phyloP scores from a whole-genome alignment of 1,140 invertebrate genomes.

The Callitettix versicolor region DNA sequence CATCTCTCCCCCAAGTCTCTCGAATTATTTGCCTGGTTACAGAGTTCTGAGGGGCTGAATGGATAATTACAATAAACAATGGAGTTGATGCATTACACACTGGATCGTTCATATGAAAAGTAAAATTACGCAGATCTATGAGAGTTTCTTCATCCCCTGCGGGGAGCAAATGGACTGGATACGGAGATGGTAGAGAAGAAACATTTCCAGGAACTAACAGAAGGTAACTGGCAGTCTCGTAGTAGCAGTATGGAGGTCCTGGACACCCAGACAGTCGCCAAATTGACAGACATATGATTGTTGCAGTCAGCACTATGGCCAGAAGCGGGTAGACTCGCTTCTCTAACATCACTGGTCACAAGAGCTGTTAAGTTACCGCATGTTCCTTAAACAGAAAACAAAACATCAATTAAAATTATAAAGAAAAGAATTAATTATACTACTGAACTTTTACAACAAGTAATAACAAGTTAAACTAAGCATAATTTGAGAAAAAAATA shows the following conservation, averaged over 20 bases:
- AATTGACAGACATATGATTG: not conserved
- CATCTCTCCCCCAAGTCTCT: constrained; percentile 49
- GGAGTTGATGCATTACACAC: constrained; percentile 25
- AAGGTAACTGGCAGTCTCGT: not conserved
- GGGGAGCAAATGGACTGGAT: not conserved
- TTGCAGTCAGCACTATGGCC: constrained; percentile 8
- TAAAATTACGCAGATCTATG: constrained; percentile 20
- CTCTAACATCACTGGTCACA: constrained; percentile 1
- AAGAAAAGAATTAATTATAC: too few relatives aligned
- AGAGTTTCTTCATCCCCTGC: constrained; percentile 9
- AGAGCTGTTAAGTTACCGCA: not conserved
- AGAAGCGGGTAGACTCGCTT: constrained; percentile 4
- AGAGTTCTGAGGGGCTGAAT: constrained; percentile 45
- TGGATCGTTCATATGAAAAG: constrained; percentile 20
- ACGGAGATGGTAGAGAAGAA: not conserved
- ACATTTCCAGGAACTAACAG: constrained; percentile 5
- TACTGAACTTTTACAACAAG: too few relatives aligned
- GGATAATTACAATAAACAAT: constrained; percentile 50
- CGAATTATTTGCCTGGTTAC: constrained; percentile 27
- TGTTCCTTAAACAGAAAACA: not conserved
- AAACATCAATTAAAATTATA: too few relatives aligned
- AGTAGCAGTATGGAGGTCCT: constrained; percentile 6
- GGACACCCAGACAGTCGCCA: constrained; percentile 10
- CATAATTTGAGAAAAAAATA: too few relatives aligned
- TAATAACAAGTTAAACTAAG: too few relatives aligned